Evolutionary conservation across 2,113 vertebrate genomes (phyloP), one percentile per base, ranked within the genome.

Genomic region (Clarias magur): DNA sequence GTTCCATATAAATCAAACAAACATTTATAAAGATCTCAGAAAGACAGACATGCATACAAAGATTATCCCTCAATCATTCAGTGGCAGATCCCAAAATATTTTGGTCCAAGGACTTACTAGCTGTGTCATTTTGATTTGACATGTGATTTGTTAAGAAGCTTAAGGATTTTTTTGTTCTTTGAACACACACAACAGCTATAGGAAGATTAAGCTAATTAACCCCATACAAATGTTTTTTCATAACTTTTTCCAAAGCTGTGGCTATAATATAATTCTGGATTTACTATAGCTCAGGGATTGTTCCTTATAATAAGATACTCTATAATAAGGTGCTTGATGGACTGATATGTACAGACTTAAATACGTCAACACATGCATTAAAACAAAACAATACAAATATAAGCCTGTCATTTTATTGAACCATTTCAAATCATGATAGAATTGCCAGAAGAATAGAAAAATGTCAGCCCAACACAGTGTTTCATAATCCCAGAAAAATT

Each of bases 401-500:
- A 87, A 88, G 65, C 25, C 63, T 19, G 81, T 84, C 12, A 67
- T 87, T 90, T 87, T 81, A 86, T 88, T 72, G 30, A 85, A 53
- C n/a, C 42, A 56, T 85, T 86, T 86, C 25, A 82, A 80, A 75
- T 76, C 81, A 80, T 79, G 34, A 88, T 78, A 57, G 62, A 63
- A 78, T 84, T 63, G 10, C 53, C 57, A 85, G 88, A 86, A n/a
- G 10, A 84, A 80, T 84, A 85, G 59, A 85, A 88, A 85, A 80
- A 23, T 67, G 42, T 82, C 34, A 85, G 79, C 78, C 72, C 59
- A 83, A 83, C n/a, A 88, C 30, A 81, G 67, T 57, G 83, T 83
- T 86, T 73, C 68, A 86, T 86, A 88, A 63, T 87, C 85, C 23
- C 86, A 80, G n/a, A 88, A 85, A 38, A 87, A 48, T 59, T 82